A percentile compares a stretch with the other conserved stretches of the same genome.
Evolutionary conservation across 2,888 invertebrate genomes (phyloP).

Genomic region (Drosophila mercatorum): DNA sequence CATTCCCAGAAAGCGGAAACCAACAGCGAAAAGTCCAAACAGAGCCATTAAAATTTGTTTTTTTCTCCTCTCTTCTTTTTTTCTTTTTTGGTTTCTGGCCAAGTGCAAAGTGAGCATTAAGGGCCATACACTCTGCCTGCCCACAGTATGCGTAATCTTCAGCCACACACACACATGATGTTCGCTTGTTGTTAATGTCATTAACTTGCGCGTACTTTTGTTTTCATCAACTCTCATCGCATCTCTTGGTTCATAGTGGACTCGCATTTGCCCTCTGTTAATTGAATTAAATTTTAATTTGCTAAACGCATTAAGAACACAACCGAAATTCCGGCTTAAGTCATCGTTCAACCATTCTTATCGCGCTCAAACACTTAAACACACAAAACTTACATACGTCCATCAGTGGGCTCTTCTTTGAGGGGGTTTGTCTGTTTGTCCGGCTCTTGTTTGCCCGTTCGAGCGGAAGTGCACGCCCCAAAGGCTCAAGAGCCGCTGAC

Average conservation of each 20-base stretch:
- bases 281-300: slow-evolving; percentile 77
- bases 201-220: slow-evolving; percentile 14
- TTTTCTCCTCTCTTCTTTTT: neutral
- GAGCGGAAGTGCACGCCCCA: slow-evolving; percentile 7
- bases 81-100: slow-evolving; percentile 17
- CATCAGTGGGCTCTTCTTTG: neutral
- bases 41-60: slow-evolving; percentile 10
- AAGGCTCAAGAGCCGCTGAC: neutral
- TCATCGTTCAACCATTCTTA: slow-evolving; percentile 35
- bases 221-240: slow-evolving; percentile 5
- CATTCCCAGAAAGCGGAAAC: slow-evolving; percentile 55
- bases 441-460: slow-evolving; percentile 1
- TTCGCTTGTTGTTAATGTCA: slow-evolving; percentile 27
- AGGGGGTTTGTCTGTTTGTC: slow-evolving; percentile 51
- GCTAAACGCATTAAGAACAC: slow-evolving; percentile 56
- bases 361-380: slow-evolving; percentile 39
- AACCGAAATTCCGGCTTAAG: slow-evolving; percentile 7
- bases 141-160: slow-evolving; percentile 21
- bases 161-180: slow-evolving; percentile 7
- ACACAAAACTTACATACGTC: neutral
- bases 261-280: slow-evolving; percentile 37
- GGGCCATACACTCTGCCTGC: slow-evolving; percentile 4
- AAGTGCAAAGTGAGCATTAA: slow-evolving; percentile 60
- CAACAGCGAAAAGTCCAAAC: slow-evolving; percentile 15
- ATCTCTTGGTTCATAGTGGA: slow-evolving; percentile 19